Evolutionary conservation across 2,888 invertebrate species (phyloP).

Genomic region (Caenorhabditis sp.): DNA sequence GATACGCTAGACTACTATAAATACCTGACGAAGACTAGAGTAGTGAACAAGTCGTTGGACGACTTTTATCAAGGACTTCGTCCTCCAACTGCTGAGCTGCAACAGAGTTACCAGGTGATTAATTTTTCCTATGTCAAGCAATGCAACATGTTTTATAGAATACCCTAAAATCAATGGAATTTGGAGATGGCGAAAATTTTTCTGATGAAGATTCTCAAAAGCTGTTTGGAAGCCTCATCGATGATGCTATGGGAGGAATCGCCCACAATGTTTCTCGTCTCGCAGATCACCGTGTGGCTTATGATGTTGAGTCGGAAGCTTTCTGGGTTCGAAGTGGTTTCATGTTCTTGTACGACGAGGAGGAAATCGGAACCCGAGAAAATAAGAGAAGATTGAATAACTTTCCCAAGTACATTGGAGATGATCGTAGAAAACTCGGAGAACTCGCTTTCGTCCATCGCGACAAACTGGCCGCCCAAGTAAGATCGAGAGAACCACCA

Average conservation of each 20-base stretch:
- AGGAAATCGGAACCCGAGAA: slow-evolving; percentile 67
- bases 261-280: slow-evolving; percentile 71
- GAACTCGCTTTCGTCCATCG: slow-evolving; percentile 81
- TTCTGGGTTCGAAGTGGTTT: slow-evolving; percentile 83
- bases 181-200: slow-evolving; percentile 44
- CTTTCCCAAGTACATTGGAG: slow-evolving; percentile 77
- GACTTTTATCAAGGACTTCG: slow-evolving; percentile 71
- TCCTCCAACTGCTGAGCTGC: slow-evolving; percentile 69
- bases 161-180: slow-evolving; percentile 49
- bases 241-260: slow-evolving; percentile 70
- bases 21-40: slow-evolving; percentile 80
- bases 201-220: slow-evolving; percentile 57
- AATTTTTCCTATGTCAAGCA: no score
- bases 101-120: slow-evolving; percentile 52
- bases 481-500: slow-evolving; percentile 70
- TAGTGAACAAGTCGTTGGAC: slow-evolving; percentile 69
- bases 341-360: slow-evolving; percentile 77
- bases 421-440: slow-evolving; percentile 81
- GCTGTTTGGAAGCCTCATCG: slow-evolving; percentile 64
- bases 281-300: slow-evolving; percentile 69
- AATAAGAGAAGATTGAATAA: slow-evolving; percentile 60
- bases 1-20: slow-evolving; percentile 78
- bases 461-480: slow-evolving; percentile 76
- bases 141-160: slow-evolving; percentile 7
- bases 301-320: slow-evolving; percentile 77